These are phyloP conservation scores for Rhegmatorhina hoffmannsi DNA, from an alignment of 2,113 vertebrate species.

Conservation along the genomic window DNA sequence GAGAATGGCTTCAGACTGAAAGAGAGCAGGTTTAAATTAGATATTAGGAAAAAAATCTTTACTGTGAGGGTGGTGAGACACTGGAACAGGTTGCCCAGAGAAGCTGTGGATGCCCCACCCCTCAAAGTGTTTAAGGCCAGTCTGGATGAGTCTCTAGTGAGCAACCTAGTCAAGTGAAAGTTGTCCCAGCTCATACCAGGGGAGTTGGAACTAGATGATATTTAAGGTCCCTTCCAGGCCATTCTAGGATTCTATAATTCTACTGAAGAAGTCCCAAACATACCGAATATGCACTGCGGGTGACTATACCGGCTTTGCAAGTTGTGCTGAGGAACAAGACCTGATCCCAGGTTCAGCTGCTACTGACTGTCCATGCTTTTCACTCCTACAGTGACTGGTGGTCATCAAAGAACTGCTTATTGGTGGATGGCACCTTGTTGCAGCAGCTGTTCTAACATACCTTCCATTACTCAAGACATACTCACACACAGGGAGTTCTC, in stretches of 20 bases:
- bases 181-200: not conserved
- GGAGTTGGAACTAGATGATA: not conserved
- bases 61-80: not conserved
- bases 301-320: not conserved
- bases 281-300: not conserved
- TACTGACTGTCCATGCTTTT: not conserved
- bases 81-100: not conserved
- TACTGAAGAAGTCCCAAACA: not conserved
- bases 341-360: not conserved
- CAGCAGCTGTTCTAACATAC: not conserved
- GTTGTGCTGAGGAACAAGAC: not conserved
- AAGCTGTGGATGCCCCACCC: not conserved
- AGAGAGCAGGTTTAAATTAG: not conserved
- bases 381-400: not conserved
- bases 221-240: not conserved
- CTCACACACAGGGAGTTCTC: not conserved
- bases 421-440: not conserved
- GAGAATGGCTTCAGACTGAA: not conserved
- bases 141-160: not conserved
- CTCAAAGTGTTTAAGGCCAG: not conserved
- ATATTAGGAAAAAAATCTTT: not conserved
- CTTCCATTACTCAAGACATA: not conserved
- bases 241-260: not conserved
- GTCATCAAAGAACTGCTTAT: not conserved
- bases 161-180: not conserved